phyloP scores from a whole-genome alignment of 2,113 vertebrate species.

The Microtus pennsylvanicus region DNA sequence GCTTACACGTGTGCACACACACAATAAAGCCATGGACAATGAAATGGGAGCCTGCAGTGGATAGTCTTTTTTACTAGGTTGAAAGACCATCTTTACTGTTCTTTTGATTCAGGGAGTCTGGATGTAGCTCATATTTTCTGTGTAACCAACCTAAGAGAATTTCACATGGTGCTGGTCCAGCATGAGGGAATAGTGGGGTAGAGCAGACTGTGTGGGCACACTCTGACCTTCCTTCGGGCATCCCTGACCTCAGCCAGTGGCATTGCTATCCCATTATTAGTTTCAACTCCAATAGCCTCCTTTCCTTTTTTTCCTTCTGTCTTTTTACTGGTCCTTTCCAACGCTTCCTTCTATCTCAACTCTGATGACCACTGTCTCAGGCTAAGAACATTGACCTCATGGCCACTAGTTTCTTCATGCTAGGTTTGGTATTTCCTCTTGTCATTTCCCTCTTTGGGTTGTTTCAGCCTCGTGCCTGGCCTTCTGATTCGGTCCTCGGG shows the following conservation, averaged over 20 bases:
- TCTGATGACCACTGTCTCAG: accelerated
- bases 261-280: not conserved
- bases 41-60: accelerated
- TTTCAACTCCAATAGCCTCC: accelerated
- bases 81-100: not conserved
- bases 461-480: not conserved
- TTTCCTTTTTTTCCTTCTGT: not conserved
- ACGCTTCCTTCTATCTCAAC: accelerated
- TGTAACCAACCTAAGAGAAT: not conserved
- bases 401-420: not conserved
- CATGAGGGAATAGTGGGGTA: not conserved
- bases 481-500: not conserved
- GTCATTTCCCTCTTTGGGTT: no score
- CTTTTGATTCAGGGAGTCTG: not conserved
- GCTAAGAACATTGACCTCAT: accelerated
- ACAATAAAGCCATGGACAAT: accelerated
- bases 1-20: accelerated
- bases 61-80: not conserved
- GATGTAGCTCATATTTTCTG: not conserved
- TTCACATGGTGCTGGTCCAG: not conserved
- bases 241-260: not conserved
- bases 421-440: not conserved
- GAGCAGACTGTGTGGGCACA: not conserved
- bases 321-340: not conserved
- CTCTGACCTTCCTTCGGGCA: not conserved